These are phyloP conservation scores for Alosa alosa DNA, from an alignment of 2,113 vertebrate genomes.

Conservation along the genomic window DNA sequence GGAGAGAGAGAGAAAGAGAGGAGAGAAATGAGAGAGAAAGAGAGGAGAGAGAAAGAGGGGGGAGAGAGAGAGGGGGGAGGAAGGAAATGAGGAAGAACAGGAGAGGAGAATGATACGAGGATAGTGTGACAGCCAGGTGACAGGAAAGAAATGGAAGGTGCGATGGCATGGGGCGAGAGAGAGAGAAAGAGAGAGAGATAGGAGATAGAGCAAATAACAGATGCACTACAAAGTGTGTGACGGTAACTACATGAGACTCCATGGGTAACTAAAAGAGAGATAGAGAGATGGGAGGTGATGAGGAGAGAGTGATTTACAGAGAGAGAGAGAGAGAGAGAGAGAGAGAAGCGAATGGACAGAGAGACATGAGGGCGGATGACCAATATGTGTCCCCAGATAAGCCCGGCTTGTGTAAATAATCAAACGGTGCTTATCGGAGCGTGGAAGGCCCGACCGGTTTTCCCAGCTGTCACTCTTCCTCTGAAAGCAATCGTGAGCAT, in stretches of 20 bases:
- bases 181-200: not conserved
- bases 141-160: not conserved
- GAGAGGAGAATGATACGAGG: not conserved
- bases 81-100: not conserved
- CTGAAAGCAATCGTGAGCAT: not conserved
- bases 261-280: not conserved
- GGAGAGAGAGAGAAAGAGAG: too few relatives aligned
- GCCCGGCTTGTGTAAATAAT: not conserved
- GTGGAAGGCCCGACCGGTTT: not conserved
- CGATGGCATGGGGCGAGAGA: not conserved
- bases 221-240: not conserved
- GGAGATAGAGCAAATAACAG: not conserved
- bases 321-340: not conserved
- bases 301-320: constrained; percentile 11
- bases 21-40: too few relatives aligned
- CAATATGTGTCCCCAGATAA: not conserved
- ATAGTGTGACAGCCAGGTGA: not conserved
- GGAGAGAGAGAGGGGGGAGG: constrained; percentile 13
- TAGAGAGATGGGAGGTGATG: not conserved
- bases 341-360: not conserved
- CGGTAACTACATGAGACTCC: not conserved
- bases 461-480: not conserved
- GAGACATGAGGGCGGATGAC: not conserved
- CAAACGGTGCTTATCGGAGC: not conserved
- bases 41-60: too few relatives aligned